These are phyloP conservation scores for Macrosteles quadrilineatus DNA, from an alignment of 1,140 invertebrate genomes.

Conservation along the genomic window DNA sequence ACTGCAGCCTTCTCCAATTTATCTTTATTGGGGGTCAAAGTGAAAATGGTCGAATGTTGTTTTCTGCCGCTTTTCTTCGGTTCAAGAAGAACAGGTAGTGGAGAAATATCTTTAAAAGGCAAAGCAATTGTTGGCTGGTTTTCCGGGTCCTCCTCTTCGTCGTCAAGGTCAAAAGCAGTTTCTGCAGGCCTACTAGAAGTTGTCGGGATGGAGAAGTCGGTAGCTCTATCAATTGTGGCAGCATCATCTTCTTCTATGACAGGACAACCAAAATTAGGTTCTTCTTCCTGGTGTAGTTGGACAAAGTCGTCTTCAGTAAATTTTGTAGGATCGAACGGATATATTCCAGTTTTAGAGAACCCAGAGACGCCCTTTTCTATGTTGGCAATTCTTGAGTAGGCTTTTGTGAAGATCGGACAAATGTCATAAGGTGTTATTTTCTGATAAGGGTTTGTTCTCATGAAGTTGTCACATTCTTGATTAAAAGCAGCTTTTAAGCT, in stretches of 20 bases:
- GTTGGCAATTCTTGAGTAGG: conserved; percentile 41
- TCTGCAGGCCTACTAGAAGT: neutral
- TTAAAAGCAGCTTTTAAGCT: conserved; percentile 37
- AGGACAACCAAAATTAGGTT: neutral
- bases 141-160: neutral
- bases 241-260: neutral
- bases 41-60: neutral
- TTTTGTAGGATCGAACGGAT: conserved; percentile 8
- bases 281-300: neutral
- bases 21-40: neutral
- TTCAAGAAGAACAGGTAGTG: too few species aligned
- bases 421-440: conserved; percentile 47
- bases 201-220: neutral
- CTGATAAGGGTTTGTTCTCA: conserved; percentile 43
- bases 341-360: conserved; percentile 24
- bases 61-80: neutral
- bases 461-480: conserved; percentile 44
- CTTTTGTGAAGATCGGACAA: conserved; percentile 42
- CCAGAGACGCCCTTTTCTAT: conserved; percentile 40
- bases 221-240: neutral
- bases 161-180: neutral
- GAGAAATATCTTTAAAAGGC: neutral
- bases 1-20: neutral
- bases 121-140: too few species aligned
- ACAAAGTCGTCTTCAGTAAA: conserved; percentile 18